Conservation (phyloP, 2,113 vertebrate species). For the Sardina pilchardus region DNA sequence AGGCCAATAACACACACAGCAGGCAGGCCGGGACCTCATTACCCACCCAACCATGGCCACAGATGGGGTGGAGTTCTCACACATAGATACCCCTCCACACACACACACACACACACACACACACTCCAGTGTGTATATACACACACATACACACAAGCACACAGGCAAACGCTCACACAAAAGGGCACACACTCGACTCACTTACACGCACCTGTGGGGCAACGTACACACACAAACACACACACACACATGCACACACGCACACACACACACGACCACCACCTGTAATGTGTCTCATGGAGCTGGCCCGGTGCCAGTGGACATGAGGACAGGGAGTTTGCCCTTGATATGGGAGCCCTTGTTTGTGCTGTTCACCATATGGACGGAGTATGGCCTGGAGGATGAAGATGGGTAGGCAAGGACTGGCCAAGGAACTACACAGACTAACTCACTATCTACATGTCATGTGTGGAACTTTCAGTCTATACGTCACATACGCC, state of each 20-base stretch:
- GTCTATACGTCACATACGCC: no score
- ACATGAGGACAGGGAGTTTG: no score
- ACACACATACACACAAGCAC: not conserved
- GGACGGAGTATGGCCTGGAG: no score
- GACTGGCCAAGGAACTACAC: not conserved
- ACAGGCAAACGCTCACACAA: not conserved
- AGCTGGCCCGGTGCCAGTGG: no score
- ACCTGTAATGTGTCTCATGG: no score
- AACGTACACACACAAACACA: not conserved
- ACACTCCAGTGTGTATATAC: not conserved
- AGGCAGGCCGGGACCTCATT: slow-evolving; percentile 20
- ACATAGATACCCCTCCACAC: not conserved
- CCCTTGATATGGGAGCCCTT: no score
- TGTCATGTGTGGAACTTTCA: not conserved
- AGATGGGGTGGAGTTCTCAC: not conserved
- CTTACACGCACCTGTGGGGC: not conserved
- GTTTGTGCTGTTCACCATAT: no score
- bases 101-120: not conserved
- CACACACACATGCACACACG: not conserved
- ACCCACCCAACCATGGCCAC: not conserved
- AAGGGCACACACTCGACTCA: not conserved
- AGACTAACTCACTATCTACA: not conserved
- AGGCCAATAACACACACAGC: slow-evolving; percentile 36
- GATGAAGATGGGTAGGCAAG: no score
- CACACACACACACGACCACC: not conserved